A percentile compares a stretch with the other conserved stretches of the same genome.
phyloP scores from a whole-genome alignment of 2,113 vertebrate genomes.

The Sigmodon hispidus region DNA sequence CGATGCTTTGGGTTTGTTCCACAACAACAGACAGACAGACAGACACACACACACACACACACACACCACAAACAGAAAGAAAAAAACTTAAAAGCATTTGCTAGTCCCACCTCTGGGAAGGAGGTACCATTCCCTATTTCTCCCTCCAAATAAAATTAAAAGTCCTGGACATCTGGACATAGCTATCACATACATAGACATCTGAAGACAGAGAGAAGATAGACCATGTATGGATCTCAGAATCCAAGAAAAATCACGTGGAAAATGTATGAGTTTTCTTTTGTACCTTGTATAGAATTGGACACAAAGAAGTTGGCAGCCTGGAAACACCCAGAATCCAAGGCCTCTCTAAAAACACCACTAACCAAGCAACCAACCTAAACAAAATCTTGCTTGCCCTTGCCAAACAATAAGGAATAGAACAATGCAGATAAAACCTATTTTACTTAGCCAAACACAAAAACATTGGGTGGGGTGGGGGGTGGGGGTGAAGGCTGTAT shows the following conservation, averaged over 20 bases:
- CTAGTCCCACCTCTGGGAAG: background rate
- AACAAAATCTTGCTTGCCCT: background rate
- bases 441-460: background rate
- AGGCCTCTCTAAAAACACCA: background rate
- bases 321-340: background rate
- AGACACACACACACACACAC: background rate
- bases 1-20: background rate
- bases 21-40: background rate
- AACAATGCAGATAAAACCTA: background rate
- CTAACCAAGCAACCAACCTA: background rate
- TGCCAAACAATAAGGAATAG: constrained; percentile 2
- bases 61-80: background rate
- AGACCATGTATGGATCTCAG: background rate
- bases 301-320: background rate
- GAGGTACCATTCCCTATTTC: background rate
- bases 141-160: constrained; percentile 30
- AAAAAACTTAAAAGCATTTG: background rate
- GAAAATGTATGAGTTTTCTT: background rate
- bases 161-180: background rate
- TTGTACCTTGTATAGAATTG: background rate
- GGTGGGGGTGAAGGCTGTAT: background rate
- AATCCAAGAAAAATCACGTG: background rate
- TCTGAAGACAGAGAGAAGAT: background rate
- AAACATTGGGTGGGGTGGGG: background rate
- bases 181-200: background rate